These are phyloP conservation scores for Habropoda laboriosa DNA, from an alignment of 1,140 invertebrate genomes.

Conservation along the genomic window DNA sequence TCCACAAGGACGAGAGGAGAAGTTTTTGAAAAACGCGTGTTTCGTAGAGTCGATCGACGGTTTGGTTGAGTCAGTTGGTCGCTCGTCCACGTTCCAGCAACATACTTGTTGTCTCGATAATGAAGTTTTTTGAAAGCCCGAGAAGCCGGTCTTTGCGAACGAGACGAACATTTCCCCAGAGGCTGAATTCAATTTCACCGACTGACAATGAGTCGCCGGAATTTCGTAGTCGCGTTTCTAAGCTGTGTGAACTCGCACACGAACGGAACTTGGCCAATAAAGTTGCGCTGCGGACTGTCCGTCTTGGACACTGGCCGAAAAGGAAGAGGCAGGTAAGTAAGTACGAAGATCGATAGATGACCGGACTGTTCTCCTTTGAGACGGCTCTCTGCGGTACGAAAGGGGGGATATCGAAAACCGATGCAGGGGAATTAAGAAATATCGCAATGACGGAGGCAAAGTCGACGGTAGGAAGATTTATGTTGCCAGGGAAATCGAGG, in stretches of 20 bases:
- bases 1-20: too few relatives aligned
- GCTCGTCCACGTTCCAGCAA: too few relatives aligned
- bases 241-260: constrained; percentile 68
- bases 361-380: not conserved
- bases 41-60: too few relatives aligned
- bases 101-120: too few relatives aligned
- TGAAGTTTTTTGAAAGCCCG: constrained; percentile 62
- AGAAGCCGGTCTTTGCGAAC: constrained; percentile 50
- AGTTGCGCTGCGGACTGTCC: constrained; percentile 69
- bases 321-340: constrained; percentile 19
- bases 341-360: constrained; percentile 22
- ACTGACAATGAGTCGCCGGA: constrained; percentile 69
- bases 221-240: constrained; percentile 68
- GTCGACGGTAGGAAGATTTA: constrained; percentile 15
- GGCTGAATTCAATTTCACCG: constrained; percentile 74
- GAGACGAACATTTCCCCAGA: constrained; percentile 72
- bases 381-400: not conserved
- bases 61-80: too few relatives aligned
- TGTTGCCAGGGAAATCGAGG: not conserved
- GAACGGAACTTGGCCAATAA: constrained; percentile 67
- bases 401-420: constrained; percentile 9
- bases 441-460: not conserved
- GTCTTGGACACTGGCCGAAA: not conserved
- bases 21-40: not conserved
- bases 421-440: constrained; percentile 38